Evolutionary conservation across 2,113 vertebrate genomes (phyloP), one percentile per base, ranked within the genome.

Genomic region (Burhinus oedicnemus): DNA sequence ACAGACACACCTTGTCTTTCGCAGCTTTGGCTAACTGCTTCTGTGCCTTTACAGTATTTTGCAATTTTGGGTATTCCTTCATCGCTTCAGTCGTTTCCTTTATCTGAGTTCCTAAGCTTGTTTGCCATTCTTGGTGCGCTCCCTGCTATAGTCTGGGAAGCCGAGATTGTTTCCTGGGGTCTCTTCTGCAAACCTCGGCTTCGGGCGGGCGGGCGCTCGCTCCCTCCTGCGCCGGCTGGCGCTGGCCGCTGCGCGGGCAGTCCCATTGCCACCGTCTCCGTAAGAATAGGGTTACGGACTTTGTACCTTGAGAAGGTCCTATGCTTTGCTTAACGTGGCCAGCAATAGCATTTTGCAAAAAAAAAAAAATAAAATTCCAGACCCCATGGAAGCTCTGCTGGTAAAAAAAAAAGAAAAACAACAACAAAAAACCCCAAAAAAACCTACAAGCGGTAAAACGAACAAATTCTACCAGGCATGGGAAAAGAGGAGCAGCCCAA

Each of bases 261-360:
- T 52, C 23, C 1, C 47, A 2, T 34, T 9, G 32, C 25, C 38
- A 23, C 15, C 1, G 7, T n/a, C 54, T 42, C 76, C 1, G 1
- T 30, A 23, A 68, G 44, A 47, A 4, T 22, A 64, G 29, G 23
- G 9, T 38, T n/a, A 4, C 3, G 7, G 52, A 5, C 40, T 70
- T 57, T 9, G 34, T 34, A 23, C 58, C 64, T 19, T 34, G 51
- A 58, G 51, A 54, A 32, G 12, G 17, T 64, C n/a, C 74, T 38
- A 0, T 11, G 13, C 47, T 68, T 68, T n/a, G 4, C 23, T 54
- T 34, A 36, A 36, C 1, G 2, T 1, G 1, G 16, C 34, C 52
- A 58, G 34, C 1, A 8, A 15, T 36, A 54, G 38, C 12, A 9
- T 90, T 85, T 90, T 61, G 14, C 40, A 16, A 18, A 49, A 45